phyloP scores from a whole-genome alignment of 1,140 invertebrate species.

The Drosophila azteca region DNA sequence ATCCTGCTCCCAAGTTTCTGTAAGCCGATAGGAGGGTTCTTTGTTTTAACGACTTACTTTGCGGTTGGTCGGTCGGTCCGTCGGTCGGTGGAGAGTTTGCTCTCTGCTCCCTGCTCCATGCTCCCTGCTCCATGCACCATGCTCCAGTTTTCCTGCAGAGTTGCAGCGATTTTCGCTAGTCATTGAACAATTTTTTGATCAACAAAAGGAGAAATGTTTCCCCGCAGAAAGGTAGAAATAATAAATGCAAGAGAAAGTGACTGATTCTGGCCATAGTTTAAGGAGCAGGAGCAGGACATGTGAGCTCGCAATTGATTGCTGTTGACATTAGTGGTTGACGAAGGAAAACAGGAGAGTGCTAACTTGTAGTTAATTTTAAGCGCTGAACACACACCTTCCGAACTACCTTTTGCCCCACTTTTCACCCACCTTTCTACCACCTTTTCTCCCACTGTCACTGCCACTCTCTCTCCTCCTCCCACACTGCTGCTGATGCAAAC shows the following conservation, averaged over 20 bases:
- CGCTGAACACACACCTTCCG: neutral
- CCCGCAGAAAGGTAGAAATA: constrained; percentile 5
- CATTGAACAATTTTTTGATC: constrained; percentile 32
- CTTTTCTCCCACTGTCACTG: too few species aligned
- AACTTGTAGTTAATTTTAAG: constrained; percentile 44
- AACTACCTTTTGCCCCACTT: too few species aligned
- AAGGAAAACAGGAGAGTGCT: neutral
- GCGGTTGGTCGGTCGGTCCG: constrained; percentile 29
- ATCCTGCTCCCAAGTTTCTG: constrained; percentile 55
- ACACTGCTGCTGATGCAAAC: constrained; percentile 20
- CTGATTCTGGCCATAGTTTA: too few species aligned
- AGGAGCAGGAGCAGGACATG: too few species aligned
- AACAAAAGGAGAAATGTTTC: constrained; percentile 5
- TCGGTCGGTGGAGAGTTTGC: constrained; percentile 41
- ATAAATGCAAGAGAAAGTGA: too few species aligned
- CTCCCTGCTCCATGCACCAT: too few species aligned
- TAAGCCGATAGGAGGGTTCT: constrained; percentile 73
- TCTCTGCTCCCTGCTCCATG: neutral
- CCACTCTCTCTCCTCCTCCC: neutral
- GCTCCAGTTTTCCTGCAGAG: constrained; percentile 10
- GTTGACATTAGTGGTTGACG: neutral
- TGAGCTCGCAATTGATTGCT: too few species aligned
- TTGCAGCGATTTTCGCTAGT: constrained; percentile 29
- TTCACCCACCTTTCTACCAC: too few species aligned
- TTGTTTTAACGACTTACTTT: constrained; percentile 80